Evolutionary conservation across 2,797 vertebrate species (phyloP).

Genomic region (Arvicola amphibius): DNA sequence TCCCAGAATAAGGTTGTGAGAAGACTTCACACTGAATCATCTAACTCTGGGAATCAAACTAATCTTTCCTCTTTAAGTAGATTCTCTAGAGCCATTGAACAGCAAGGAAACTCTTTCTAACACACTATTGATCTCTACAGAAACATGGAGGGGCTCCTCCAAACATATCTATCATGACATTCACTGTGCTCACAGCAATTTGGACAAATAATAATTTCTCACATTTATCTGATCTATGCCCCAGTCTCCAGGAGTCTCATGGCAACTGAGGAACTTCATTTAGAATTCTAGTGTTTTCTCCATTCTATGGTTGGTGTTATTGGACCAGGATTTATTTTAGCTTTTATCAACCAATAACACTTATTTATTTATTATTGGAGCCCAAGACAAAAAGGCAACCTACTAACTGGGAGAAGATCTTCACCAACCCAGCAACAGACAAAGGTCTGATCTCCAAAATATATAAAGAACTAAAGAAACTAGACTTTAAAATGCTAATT

Average conservation of each 20-base stretch:
- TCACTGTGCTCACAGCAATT: not conserved
- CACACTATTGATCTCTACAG: not conserved
- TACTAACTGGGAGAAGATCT: too few species aligned
- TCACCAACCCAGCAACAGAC: too few species aligned
- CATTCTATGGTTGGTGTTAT: not conserved
- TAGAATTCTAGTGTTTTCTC: not conserved
- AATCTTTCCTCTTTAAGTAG: not conserved
- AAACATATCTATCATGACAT: not conserved
- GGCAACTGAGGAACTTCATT: not conserved
- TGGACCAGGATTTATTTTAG: not conserved
- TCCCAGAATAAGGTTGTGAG: not conserved
- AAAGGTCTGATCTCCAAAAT: too few species aligned
- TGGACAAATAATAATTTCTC: not conserved
- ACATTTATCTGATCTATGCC: not conserved
- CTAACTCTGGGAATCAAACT: not conserved
- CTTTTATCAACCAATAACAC: not conserved
- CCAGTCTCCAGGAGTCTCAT: not conserved
- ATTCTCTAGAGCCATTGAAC: not conserved
- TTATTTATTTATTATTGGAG: too few species aligned
- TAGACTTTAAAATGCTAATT: too few species aligned
- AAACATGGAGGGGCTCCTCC: not conserved
- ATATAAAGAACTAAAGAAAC: too few species aligned
- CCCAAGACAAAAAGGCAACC: too few species aligned
- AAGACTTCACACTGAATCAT: not conserved
- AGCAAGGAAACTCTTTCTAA: not conserved